Conservation (phyloP, 2,113 vertebrate genomes). For the Stictonetta naevosa region DNA sequence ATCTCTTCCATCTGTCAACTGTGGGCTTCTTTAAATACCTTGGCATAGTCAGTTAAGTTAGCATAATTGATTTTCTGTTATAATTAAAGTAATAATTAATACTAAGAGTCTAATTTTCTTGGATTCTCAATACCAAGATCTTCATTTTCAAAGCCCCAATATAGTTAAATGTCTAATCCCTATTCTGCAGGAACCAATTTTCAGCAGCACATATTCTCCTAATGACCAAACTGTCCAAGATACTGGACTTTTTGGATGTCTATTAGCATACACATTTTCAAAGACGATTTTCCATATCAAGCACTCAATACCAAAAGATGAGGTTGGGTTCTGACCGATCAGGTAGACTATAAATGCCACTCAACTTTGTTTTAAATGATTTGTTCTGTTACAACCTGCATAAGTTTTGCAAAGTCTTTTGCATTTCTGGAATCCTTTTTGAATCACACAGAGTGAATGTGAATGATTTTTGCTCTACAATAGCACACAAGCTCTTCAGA, state of each 20-base stretch:
- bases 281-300: neutral
- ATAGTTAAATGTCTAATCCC: neutral
- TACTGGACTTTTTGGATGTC: neutral
- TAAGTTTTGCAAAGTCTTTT: neutral
- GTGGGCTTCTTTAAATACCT: neutral
- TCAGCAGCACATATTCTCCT: neutral
- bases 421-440: neutral
- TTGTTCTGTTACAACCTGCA: neutral
- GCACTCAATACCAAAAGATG: neutral
- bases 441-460: rapidly evolving
- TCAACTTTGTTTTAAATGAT: neutral
- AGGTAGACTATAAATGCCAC: neutral
- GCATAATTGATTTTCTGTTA: neutral
- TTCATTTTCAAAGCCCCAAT: neutral
- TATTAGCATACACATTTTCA: neutral
- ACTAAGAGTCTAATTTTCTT: neutral
- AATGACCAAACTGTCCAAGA: neutral
- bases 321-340: neutral
- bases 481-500: rapidly evolving
- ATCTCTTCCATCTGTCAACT: neutral
- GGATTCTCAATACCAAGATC: neutral
- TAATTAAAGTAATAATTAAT: neutral
- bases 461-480: neutral
- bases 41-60: neutral
- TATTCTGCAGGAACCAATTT: neutral